These are phyloP conservation scores for Caradrina kadenii DNA, from an alignment of 2,888 invertebrate species.

Conservation along the genomic window DNA sequence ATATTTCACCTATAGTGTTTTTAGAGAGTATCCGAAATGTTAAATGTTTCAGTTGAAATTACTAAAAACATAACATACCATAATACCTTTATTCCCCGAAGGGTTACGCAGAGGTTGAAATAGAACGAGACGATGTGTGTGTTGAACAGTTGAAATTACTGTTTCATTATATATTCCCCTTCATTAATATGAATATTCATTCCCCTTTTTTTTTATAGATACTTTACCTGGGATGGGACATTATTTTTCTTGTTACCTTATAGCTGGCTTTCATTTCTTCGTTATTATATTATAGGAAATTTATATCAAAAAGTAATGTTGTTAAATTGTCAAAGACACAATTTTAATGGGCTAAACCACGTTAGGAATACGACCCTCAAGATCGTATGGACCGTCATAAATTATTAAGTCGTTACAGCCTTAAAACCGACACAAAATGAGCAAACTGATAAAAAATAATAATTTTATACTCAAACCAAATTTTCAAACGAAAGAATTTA, in stretches of 20 bases:
- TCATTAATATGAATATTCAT: too few species aligned
- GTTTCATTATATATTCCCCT: too few species aligned
- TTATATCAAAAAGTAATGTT: conserved; percentile 9
- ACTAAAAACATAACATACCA: too few species aligned
- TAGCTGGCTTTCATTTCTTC: not conserved
- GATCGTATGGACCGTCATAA: conserved; percentile 18
- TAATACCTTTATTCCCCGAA: too few species aligned
- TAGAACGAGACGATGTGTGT: too few species aligned
- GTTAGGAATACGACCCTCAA: conserved; percentile 6
- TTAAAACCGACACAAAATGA: conserved; percentile 15
- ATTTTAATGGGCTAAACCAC: conserved; percentile 25
- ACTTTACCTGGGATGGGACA: too few species aligned
- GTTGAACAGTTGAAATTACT: too few species aligned
- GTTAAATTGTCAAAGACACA: conserved; percentile 6
- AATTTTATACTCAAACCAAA: not conserved
- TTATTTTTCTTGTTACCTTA: not conserved
- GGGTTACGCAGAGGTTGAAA: too few species aligned
- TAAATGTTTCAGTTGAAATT: not conserved
- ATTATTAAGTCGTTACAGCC: conserved; percentile 19
- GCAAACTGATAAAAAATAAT: conserved; percentile 12
- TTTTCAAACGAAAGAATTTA: conserved; percentile 1
- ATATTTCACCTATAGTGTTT: conserved; percentile 11
- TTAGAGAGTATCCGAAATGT: not conserved
- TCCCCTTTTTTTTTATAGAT: too few species aligned
- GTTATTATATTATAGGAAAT: conserved; percentile 6